Percentiles rank a stretch among this genome's conserved stretches.
Conservation (phyloP, 30 jellyfish, hydroid and myxozoan genomes). For the Aurelia aurita complex sp. Pacific region DNA sequence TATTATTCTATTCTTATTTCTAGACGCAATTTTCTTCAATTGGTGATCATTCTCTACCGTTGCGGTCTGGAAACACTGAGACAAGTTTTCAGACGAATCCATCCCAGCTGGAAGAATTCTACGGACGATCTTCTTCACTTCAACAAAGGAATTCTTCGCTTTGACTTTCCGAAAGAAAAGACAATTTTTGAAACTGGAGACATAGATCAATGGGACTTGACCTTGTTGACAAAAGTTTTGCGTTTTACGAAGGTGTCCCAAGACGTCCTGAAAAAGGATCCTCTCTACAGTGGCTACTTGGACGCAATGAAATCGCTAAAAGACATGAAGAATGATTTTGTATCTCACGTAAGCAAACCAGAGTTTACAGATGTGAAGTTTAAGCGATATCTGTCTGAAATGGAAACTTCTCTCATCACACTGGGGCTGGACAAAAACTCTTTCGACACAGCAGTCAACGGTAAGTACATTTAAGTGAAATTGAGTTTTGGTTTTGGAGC, state of each 20-base stretch:
- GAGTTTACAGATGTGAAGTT: conserved; percentile 5
- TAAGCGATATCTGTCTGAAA: neutral
- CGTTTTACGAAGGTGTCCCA: neutral
- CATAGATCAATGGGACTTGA: conserved; percentile 34
- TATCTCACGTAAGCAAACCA: neutral
- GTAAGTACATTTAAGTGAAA: neutral
- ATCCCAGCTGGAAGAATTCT: conserved; percentile 23
- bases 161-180: conserved; percentile 2
- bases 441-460: conserved; percentile 9
- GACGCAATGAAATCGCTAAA: neutral
- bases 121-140: neutral
- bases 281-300: neutral
- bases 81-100: conserved; percentile 13
- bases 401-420: neutral
- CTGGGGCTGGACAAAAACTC: conserved; percentile 13
- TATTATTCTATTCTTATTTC: neutral
- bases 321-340: conserved; percentile 4
- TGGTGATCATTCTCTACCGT: conserved; percentile 19
- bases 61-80: conserved; percentile 44
- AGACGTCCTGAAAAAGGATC: neutral
- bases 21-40: conserved; percentile 11
- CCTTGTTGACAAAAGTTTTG: conserved; percentile 39
- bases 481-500: no score
- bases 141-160: conserved; percentile 6
- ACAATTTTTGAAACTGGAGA: conserved; percentile 26